Conservation (phyloP, 1,140 invertebrate species). For the Papilio aristodemus region DNA sequence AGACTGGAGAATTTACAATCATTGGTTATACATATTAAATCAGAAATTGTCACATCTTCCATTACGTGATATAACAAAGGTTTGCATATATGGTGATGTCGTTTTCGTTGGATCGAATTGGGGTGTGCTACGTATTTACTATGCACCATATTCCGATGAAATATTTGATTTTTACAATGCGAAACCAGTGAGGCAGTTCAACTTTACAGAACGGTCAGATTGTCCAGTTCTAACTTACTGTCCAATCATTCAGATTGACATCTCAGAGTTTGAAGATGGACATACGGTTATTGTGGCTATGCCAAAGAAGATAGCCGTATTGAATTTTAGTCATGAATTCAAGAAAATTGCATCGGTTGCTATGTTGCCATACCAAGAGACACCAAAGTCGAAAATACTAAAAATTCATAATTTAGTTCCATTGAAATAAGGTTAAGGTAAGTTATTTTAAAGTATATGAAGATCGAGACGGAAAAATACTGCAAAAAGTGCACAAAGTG, state of each 20-base stretch:
- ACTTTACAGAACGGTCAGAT: constrained; percentile 58
- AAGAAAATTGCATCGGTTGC: constrained; percentile 41
- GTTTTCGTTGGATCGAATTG: constrained; percentile 62
- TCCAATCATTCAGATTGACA: constrained; percentile 60
- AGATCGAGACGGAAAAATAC: not conserved
- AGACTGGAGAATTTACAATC: constrained; percentile 53
- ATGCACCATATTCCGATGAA: constrained; percentile 50
- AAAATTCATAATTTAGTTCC: constrained; percentile 36
- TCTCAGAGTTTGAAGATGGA: constrained; percentile 51
- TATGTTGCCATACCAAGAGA: constrained; percentile 44
- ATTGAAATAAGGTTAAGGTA: not conserved
- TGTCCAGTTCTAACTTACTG: constrained; percentile 55
- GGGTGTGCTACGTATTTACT: constrained; percentile 64
- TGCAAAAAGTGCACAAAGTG: too few relatives aligned
- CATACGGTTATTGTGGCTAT: constrained; percentile 60
- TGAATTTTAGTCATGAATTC: constrained; percentile 56
- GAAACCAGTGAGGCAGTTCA: constrained; percentile 59
- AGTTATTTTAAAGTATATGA: not conserved
- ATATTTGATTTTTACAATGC: constrained; percentile 60
- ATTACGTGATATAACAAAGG: constrained; percentile 51
- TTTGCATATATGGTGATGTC: constrained; percentile 54
- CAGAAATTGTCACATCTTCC: constrained; percentile 48
- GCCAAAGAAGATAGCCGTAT: constrained; percentile 61
- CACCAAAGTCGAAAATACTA: constrained; percentile 40
- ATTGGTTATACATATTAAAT: constrained; percentile 58